Percentiles rank a stretch among this genome's conserved stretches.
Evolutionary conservation across 2,888 invertebrate species (phyloP).

Genomic region (Epinotia nisella): DNA sequence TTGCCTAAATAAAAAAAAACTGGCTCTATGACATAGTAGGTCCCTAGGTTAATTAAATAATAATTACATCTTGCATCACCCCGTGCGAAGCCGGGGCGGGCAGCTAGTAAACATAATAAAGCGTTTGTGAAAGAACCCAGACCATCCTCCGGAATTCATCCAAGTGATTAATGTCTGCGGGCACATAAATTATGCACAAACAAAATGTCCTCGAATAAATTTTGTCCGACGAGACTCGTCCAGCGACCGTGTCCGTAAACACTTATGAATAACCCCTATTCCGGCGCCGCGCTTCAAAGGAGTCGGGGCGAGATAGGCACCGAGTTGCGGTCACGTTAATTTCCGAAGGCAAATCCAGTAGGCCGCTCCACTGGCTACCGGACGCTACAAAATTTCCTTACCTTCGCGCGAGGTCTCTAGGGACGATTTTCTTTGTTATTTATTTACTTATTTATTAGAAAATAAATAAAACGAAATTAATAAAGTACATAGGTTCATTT

Average conservation of each 20-base stretch:
- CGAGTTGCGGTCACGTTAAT: constrained; percentile 54
- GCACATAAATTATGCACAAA: constrained; percentile 46
- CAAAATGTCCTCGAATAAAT: constrained; percentile 52
- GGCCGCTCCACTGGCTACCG: constrained; percentile 21
- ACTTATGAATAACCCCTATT: constrained; percentile 40
- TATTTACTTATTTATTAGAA: no score
- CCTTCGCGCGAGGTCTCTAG: background rate
- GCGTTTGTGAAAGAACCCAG: background rate
- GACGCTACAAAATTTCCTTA: constrained; percentile 25
- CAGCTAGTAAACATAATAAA: background rate
- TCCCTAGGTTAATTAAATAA: no score
- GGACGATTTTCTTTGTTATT: no score
- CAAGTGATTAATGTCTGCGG: constrained; percentile 40
- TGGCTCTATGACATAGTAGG: no score
- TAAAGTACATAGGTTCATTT: no score
- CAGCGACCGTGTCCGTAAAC: constrained; percentile 52
- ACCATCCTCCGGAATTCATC: constrained; percentile 33
- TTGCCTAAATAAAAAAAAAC: no score
- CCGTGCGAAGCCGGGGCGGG: no score
- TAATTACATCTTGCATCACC: no score
- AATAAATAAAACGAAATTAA: no score
- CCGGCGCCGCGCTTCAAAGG: constrained; percentile 59
- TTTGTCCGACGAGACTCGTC: constrained; percentile 48
- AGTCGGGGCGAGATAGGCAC: constrained; percentile 49
- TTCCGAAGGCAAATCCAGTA: constrained; percentile 49